Evolutionary conservation across 2,113 vertebrate genomes (phyloP), one percentile per base, ranked within the genome.

Genomic region (Poeciliopsis retropinna): DNA sequence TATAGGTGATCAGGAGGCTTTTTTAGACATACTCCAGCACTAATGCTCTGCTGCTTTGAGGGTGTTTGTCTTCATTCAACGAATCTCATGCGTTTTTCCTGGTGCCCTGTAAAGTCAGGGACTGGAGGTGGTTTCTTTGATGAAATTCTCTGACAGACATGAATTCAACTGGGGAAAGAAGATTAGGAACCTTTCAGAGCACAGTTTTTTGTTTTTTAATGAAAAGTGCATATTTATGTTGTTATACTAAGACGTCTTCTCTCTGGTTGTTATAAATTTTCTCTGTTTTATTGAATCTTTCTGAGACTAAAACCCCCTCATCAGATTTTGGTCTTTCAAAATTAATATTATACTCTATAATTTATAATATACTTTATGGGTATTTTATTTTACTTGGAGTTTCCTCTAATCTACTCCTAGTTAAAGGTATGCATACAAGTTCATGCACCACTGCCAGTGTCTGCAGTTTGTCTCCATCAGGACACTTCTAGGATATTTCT

Each of bases 21-120:
- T 51, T 80, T 70, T 37, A 61, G 60, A n/a, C 10, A 34, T 51
- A 67, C 67, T 9, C 28, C 51, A 19, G 9, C 64, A 29, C 51
- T 14, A 28, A 44, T 19, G 6, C 19, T 12, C 64, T 5, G 0
- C 64, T 72, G 76, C 41, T 27, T 31, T 6, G 1, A 54, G 1
- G 34, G 57, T 70, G 44, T 74, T 72, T 74, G 63, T 75, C 54
- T 60, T 60, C 60, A 76, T 54, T 79, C 31, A 78, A 71, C 5
- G 25, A 64, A n/a, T 11, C 17, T 13, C 9, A 22, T 12, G 25
- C 71, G 64, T 54, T 70, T 68, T 69, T 37, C 25, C 34, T 78
- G 66, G 63, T 5, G 39, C 25, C 64, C 71, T 54, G 72, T 70
- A 54, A 54, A 62, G 64, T 31, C 74, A 13, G 51, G 12, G 64